Evolutionary conservation across 23 tunicate genomes (phyloP), one percentile per base, ranked within the genome.

Genomic region (Oikopleura albicans): DNA sequence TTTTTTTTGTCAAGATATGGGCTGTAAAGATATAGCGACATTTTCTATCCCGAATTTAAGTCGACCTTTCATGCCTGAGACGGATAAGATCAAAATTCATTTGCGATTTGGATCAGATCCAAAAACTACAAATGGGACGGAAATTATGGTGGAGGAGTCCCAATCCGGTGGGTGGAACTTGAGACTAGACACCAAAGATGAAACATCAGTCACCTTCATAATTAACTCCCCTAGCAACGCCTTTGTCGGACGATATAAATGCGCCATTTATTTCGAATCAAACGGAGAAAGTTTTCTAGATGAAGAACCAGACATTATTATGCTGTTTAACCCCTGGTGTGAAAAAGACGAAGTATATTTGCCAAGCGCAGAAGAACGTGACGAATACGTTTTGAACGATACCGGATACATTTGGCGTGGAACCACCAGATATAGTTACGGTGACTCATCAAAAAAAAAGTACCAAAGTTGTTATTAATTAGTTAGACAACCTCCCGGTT

Each of bases 311-410:
- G 79, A 71, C 35, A 16, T 71, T 16, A 71, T 71, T 16, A 12
- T 71, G 4, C 28, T 71, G 4, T 71, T 34, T 31, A 71, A 71
- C 37, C 79, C 79, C 2, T 71, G 79, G 79, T 12, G 35, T 31
- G 36, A 27, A 29, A 31, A 16, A 29, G 79, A 71, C 31, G 79
- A 71, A 29, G 31, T 37, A 16, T 71, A 22, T 31, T 12, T 71
- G 37, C 36, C 28, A 2, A 16, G 4, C 37, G 27, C 33, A 12
- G 79, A 71, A 12, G 36, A 16, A 31, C 79, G 28, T 29, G 37
- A 71, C 79, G 79, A 71, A 31, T 71, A 71, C 37, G 35, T 71
- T 71, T 71, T 71, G 79, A 71, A 71, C 79, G 79, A 71, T 16
- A 2, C 27, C 37, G 79, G 79, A 16, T 16, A 29, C 2, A 71